Evolutionary conservation across 2,888 invertebrate genomes (phyloP), one percentile per base, ranked within the genome.

Genomic region (Pyrocoelia pectoralis): DNA sequence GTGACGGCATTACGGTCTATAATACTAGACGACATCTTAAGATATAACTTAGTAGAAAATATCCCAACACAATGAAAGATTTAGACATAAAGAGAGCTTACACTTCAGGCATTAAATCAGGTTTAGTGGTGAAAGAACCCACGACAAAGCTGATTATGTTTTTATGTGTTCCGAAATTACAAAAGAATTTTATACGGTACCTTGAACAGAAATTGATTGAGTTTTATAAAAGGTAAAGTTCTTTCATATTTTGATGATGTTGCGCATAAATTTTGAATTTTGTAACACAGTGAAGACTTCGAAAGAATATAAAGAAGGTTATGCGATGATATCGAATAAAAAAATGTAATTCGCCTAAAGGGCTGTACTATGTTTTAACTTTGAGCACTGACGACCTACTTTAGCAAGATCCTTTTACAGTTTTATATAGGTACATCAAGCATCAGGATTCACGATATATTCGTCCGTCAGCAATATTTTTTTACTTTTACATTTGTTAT

Each of bases 1-100:
- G 15, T 17, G 17, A 46, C 18, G n/a, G 17, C 8, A 46, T 46
- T 46, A 46, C 46, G 17, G 10, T 10, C 18, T 15, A 17, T 46
- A 46, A 46, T 17, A 13, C 5, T 6, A 43, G 43, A 43, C 24
- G 33, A 33, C 10, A 17, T 46, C 46, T 46, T 46, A 46, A 4
- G 17, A 46, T 46, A 41, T 41, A 41, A 41, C 41, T 46, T 46
- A 46, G 46, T 46, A 46, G 46, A 46, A 15, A 46, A 46, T 46
- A 10, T 17, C 18, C 17, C 46, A 46, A 18, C 46, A 46, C 46
- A 46, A 46, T 46, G 46, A 46, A 46, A 46, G 46, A 46, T 46
- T 46, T 46, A 46, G 46, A 17, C 46, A 46, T 46, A 46, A 46
- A 46, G 46, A 46, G 46, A 46, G 46, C 46, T 46, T 46, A 46